These are phyloP conservation scores for Drosophila rellima DNA, from an alignment of 2,888 invertebrate genomes.

Conservation along the genomic window DNA sequence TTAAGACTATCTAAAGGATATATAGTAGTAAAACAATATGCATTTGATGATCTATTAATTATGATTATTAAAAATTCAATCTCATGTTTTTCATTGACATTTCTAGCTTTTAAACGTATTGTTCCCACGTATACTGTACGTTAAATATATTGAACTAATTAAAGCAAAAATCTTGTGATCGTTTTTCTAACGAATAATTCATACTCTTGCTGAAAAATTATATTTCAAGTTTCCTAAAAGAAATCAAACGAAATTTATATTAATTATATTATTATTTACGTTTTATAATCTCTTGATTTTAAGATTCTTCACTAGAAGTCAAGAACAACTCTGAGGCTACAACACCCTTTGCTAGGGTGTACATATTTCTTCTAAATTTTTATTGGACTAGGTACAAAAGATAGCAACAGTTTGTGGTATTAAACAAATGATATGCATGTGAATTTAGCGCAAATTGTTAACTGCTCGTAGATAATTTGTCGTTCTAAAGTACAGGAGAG, in stretches of 20 bases:
- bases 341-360: not conserved
- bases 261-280: too few relatives aligned
- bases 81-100: constrained; percentile 16
- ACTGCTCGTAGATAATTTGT: constrained; percentile 28
- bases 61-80: not conserved
- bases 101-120: not conserved
- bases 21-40: not conserved
- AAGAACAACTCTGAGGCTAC: not conserved
- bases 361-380: not conserved
- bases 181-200: not conserved
- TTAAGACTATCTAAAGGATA: constrained; percentile 1
- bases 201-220: constrained; percentile 24
- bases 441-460: constrained; percentile 30
- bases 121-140: constrained; percentile 41
- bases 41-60: constrained; percentile 3
- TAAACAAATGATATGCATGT: constrained; percentile 15
- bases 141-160: constrained; percentile 42
- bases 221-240: too few relatives aligned
- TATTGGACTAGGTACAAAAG: constrained; percentile 3
- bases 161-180: not conserved
- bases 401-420: constrained; percentile 14
- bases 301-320: not conserved
- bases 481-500: constrained; percentile 20
- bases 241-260: too few relatives aligned
- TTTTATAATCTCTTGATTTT: not conserved